Evolutionary conservation across 2,113 vertebrate species (phyloP), one percentile per base, ranked within the genome.

Genomic region (Orcinus orca): DNA sequence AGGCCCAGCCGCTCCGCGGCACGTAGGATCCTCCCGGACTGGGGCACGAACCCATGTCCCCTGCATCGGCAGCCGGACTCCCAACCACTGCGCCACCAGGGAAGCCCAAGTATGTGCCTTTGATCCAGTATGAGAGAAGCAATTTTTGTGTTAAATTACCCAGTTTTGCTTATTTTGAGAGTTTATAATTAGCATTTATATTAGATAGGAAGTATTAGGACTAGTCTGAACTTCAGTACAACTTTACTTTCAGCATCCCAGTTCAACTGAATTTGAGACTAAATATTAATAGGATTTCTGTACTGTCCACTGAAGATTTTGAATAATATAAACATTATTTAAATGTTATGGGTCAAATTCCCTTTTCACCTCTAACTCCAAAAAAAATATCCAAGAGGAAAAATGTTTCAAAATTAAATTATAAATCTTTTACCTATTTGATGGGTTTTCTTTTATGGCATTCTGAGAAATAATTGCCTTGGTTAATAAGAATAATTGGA

Each of bases 261-360:
- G 10, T 90, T 77, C 26, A 68, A 47, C 13, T 93, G 62, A 92
- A 90, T 65, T 53, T 58, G 47, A 89, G 20, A 81, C 47, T 92
- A 50, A 5, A 29, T 26, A 44, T 20, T 83, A 82, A 76, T 50
- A 85, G 44, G 29, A 84, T 79, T 87, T 95, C 76, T 96, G 8
- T 87, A 81, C 60, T 63, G 41, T 79, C n/a, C 38, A 81, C 1
- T 55, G 53, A 81, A 77, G 12, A 9, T 88, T 97, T 96, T 90
- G 47, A 96, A 83, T 87, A 92, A 87, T 93, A 73, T 31, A 76
- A 96, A 68, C 11, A 63, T 93, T 81, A 85, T 73, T 92, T 93
- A 93, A 85, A 88, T 85, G 41, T 93, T 71, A 50, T 76, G 33
- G 38, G 67, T 62, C 47, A 67, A 79, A 92, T 84, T 88, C 14